A percentile compares a stretch with the other conserved stretches of the same genome.
Conservation (phyloP, 2,888 invertebrate genomes). For the Zelleria hepariella region DNA sequence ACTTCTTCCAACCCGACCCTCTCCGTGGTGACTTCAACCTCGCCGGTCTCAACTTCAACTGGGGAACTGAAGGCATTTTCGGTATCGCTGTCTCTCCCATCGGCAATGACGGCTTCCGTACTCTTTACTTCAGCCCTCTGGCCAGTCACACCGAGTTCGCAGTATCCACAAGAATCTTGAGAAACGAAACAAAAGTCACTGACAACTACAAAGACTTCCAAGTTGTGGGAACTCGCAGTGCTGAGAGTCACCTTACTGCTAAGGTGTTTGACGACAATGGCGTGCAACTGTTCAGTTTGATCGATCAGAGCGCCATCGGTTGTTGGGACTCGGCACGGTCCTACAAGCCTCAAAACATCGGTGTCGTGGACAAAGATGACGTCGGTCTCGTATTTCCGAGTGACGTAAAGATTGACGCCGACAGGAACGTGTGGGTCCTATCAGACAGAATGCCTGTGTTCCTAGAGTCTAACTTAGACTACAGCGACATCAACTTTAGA, state of each 20-base stretch:
- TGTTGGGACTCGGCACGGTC: slow-evolving; percentile 83
- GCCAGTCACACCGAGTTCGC: slow-evolving; percentile 85
- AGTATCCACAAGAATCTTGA: slow-evolving; percentile 80
- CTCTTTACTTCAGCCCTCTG: slow-evolving; percentile 83
- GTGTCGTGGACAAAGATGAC: slow-evolving; percentile 81
- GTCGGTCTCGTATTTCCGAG: slow-evolving; percentile 82
- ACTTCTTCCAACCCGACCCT: slow-evolving; percentile 87
- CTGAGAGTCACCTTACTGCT: slow-evolving; percentile 79
- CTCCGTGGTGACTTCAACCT: slow-evolving; percentile 83
- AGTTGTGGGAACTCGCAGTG: slow-evolving; percentile 76
- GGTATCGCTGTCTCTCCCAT: slow-evolving; percentile 81
- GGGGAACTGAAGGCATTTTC: slow-evolving; percentile 87
- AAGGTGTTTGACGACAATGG: slow-evolving; percentile 83
- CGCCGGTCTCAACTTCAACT: slow-evolving; percentile 87
- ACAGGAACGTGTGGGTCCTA: slow-evolving; percentile 82
- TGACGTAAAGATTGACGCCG: slow-evolving; percentile 82
- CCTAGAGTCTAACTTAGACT: slow-evolving; percentile 77
- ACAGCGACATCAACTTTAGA: slow-evolving; percentile 83
- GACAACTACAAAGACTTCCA: slow-evolving; percentile 81
- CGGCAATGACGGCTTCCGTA: slow-evolving; percentile 77
- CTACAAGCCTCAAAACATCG: slow-evolving; percentile 76
- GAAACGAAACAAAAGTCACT: slow-evolving; percentile 76
- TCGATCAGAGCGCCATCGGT: slow-evolving; percentile 86
- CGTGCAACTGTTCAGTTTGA: slow-evolving; percentile 81
- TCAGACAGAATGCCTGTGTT: slow-evolving; percentile 88